Evolutionary conservation across 2,888 invertebrate species (phyloP), one percentile per base, ranked within the genome.

Genomic region (Pammene fasciana): DNA sequence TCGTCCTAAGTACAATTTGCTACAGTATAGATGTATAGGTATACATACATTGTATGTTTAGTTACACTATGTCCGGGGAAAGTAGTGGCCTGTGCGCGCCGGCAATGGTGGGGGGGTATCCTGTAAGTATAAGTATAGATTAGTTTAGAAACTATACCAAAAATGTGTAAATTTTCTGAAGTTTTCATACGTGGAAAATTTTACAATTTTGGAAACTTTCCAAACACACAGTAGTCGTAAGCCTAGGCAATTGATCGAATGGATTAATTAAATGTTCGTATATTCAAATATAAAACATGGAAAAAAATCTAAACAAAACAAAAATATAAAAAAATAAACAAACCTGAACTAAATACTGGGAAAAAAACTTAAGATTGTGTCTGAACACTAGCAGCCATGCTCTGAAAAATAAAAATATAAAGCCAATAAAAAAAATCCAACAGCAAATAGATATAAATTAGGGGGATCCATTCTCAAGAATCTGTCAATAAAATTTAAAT

Each of bases 51-150:
- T 26, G 26, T 55, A 64, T 62, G 41, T 68, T 71, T 65, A 61
- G 48, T 72, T 73, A 74, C 78, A 84, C 88, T 92, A 91, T 89
- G 92, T 89, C 78, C 92, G 88, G 7, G 91, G 90, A 80, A 82
- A 92, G 78, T 88, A 92, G 78, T 89, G 90, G 7, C 91, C 92
- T 46, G 90, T 90, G 77, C 92, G 92, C 9, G 92, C 92, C n/a
- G 92, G 92, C 38, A 92, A 79, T 48, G 92, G 92, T 5, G 92
- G 92, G 6, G 92, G 92, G 0, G 90, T 91, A 75, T 92, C 92
- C 92, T 92, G 86, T 0, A 83, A 80, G 75, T 7, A 52, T 11
- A 50, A 10, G 8, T 6, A 14, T 46, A n/a, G 9, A 38, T 38
- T 38, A 38, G 38, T 2, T 38, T 9, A 7, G 8, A 38, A 38